Evolutionary conservation across 1,140 invertebrate genomes (phyloP).

Genomic region (Adoxophyes honmai): DNA sequence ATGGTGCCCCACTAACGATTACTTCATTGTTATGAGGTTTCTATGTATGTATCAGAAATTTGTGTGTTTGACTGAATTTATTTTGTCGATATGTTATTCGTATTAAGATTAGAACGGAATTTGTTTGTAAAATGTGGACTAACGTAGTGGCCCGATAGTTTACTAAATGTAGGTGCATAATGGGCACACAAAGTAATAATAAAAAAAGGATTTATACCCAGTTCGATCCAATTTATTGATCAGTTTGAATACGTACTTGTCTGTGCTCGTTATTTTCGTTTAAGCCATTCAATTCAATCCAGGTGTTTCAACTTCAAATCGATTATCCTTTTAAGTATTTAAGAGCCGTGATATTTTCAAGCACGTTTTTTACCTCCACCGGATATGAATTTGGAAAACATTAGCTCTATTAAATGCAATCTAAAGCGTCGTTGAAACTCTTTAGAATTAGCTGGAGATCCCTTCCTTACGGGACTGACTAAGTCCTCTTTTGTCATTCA

Average conservation of each 20-base stretch:
- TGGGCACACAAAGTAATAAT: too few species aligned
- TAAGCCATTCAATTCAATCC: not conserved
- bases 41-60: too few species aligned
- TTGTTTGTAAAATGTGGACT: too few species aligned
- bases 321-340: slow-evolving; percentile 1
- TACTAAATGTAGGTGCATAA: not conserved
- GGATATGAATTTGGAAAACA: slow-evolving; percentile 55
- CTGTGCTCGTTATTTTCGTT: not conserved
- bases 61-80: slow-evolving; percentile 21
- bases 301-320: slow-evolving; percentile 4
- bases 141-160: too few species aligned
- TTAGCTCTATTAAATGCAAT: slow-evolving; percentile 34
- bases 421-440: slow-evolving; percentile 45
- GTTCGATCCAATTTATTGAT: too few species aligned
- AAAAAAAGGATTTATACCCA: too few species aligned
- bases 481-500: slow-evolving; percentile 62
- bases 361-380: slow-evolving; percentile 39
- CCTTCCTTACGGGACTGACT: slow-evolving; percentile 36
- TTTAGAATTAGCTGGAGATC: slow-evolving; percentile 49
- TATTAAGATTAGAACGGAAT: too few species aligned
- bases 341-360: slow-evolving; percentile 20
- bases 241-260: not conserved
- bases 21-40: slow-evolving; percentile 60
- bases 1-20: slow-evolving; percentile 61
- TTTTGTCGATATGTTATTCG: slow-evolving; percentile 3